Evolutionary conservation across 1,140 invertebrate genomes (phyloP), one percentile per base, ranked within the genome.

Genomic region (Hesperophylax magnus): DNA sequence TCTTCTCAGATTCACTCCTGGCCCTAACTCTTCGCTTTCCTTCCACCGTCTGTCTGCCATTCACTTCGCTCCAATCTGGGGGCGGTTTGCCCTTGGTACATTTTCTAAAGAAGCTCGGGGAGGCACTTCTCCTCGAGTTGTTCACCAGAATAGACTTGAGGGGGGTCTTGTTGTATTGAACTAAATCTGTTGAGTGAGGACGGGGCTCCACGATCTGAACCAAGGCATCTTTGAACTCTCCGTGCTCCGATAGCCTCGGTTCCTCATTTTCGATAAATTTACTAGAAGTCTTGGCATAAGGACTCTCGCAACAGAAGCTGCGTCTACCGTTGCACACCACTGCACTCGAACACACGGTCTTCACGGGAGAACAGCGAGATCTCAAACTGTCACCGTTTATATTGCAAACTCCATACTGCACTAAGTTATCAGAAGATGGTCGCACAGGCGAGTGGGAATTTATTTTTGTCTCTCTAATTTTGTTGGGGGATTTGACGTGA

Each of bases 211-310:
- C 69, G 69, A 52, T 81, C 54, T 75, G 71, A 7, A 75, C 71
- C 18, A 75, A 22, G n/a, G 67, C 75, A 18, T 83, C 82, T 53
- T 83, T 78, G 63, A 61, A 83, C 39, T 83, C 82, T 58, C 78
- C 79, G 7, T 77, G 75, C 17, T 76, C 79, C 17, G 74, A 81
- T 31, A 84, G 61, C 22, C 78, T 65, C 9, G 82, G 82, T 54
- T 84, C 82, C 63, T 79, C 82, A 61, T 84, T 84, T 54, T 84
- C 82, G 8, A 84, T 84, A 9, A 81, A 77, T 78, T 79, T 79
- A 18, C 72, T 47, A 52, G 76, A 71, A n/a, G 79, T 31, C 9
- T 31, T 27, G n/a, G 20, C 69, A 14, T 79, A 56, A 47, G 24
- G 53, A 56, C 52, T 17, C 17, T 63, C 65, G 20, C 31, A 34